phyloP scores from a whole-genome alignment of 2,797 vertebrate species.

The Protosalanx chinensis region DNA sequence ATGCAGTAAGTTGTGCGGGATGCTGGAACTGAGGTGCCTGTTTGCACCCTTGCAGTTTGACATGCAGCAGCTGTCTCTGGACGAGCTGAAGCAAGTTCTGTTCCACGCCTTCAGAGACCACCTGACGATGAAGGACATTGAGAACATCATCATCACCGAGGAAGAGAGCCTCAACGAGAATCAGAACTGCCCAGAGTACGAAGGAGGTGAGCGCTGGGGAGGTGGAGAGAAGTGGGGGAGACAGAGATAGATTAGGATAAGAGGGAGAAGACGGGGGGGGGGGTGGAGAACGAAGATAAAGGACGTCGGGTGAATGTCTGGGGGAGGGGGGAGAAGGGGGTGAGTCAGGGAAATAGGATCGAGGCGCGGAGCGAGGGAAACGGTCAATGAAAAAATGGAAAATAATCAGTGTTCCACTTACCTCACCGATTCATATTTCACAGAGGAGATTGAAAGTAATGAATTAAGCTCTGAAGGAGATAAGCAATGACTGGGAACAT shows the following conservation, averaged over 20 bases:
- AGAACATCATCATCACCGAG: slow-evolving; percentile 98
- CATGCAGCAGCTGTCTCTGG: slow-evolving; percentile 98
- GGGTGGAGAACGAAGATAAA: neutral
- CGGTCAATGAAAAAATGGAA: neutral
- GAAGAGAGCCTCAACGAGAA: slow-evolving; percentile 97
- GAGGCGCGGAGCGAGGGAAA: neutral
- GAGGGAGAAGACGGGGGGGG: neutral
- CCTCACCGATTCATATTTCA: too few species aligned
- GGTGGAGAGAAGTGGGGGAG: neutral
- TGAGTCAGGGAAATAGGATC: neutral
- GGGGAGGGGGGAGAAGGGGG: neutral
- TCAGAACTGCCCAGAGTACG: slow-evolving; percentile 96
- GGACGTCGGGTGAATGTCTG: neutral
- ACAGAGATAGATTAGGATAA: neutral
- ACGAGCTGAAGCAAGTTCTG: slow-evolving; percentile 97
- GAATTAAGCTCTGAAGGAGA: neutral
- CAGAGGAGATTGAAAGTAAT: neutral
- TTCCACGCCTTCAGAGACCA: slow-evolving; percentile 98
- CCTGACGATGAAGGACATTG: slow-evolving; percentile 99
- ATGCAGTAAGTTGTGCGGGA: neutral
- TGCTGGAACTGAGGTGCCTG: slow-evolving; percentile 3
- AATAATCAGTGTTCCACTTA: too few species aligned
- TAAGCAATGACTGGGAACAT: neutral
- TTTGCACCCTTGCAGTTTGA: slow-evolving; percentile 76
- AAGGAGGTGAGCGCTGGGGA: slow-evolving; percentile 78